phyloP scores from a whole-genome alignment of 2,888 invertebrate species.

The Acrobasis suavella region DNA sequence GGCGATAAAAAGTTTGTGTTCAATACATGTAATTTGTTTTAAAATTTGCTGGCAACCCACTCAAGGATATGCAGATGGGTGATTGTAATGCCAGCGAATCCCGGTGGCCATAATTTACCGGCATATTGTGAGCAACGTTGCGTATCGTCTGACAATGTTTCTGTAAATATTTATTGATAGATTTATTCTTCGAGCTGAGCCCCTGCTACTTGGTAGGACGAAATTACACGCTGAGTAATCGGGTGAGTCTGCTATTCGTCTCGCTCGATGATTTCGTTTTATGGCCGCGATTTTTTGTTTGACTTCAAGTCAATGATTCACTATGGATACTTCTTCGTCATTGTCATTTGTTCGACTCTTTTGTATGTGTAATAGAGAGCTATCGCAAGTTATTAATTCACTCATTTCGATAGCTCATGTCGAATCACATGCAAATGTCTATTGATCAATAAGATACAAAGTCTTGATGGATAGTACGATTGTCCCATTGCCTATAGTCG shows the following conservation, averaged over 20 bases:
- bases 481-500: slow-evolving; percentile 35
- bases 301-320: slow-evolving; percentile 52
- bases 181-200: slow-evolving; percentile 63
- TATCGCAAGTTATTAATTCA: slow-evolving; percentile 32
- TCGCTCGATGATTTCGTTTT: slow-evolving; percentile 67
- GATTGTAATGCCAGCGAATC: slow-evolving; percentile 54
- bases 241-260: slow-evolving; percentile 65
- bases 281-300: slow-evolving; percentile 60
- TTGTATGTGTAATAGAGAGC: slow-evolving; percentile 33
- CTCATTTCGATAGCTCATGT: slow-evolving; percentile 32
- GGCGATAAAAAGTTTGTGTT: not conserved
- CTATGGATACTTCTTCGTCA: slow-evolving; percentile 39
- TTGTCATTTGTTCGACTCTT: slow-evolving; percentile 36
- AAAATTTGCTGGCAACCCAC: not conserved
- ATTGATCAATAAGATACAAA: slow-evolving; percentile 36
- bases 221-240: slow-evolving; percentile 77
- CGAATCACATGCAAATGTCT: slow-evolving; percentile 28
- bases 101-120: slow-evolving; percentile 61
- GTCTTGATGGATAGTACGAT: slow-evolving; percentile 36
- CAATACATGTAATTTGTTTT: not conserved
- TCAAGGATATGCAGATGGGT: slow-evolving; percentile 27
- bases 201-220: slow-evolving; percentile 53
- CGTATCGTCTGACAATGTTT: slow-evolving; percentile 66
- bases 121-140: slow-evolving; percentile 67
- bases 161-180: slow-evolving; percentile 75